These are phyloP conservation scores for Crypturellus undulatus DNA, from an alignment of 2,113 vertebrate genomes.

Conservation along the genomic window DNA sequence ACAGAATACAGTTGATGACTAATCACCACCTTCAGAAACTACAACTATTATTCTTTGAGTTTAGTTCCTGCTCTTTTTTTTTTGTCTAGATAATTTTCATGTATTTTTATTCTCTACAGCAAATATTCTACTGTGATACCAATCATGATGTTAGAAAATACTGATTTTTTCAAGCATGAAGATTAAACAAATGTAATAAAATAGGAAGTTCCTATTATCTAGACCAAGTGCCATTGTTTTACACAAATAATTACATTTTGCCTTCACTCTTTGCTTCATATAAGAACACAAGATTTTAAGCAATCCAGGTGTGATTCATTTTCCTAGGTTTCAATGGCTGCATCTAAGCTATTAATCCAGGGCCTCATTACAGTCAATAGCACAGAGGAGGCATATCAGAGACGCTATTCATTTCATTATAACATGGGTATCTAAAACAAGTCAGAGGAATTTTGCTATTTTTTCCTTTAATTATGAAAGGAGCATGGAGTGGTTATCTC, in stretches of 20 bases:
- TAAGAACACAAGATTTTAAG: no score
- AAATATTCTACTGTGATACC: not conserved
- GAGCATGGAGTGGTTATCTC: not conserved
- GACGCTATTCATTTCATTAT: not conserved
- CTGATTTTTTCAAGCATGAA: not conserved
- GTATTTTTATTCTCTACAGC: not conserved
- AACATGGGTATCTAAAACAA: not conserved
- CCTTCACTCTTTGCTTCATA: no score
- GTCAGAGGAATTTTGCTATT: not conserved
- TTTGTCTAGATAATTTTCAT: not conserved
- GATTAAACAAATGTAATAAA: not conserved
- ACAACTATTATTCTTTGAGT: not conserved
- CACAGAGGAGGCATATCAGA: not conserved
- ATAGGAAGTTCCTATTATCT: not conserved
- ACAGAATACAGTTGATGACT: constrained; percentile 48
- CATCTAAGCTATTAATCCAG: not conserved
- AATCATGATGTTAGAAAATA: not conserved
- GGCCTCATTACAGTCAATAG: rapidly evolving
- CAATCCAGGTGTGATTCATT: not conserved
- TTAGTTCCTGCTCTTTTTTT: constrained; percentile 60
- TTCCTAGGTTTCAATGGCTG: not conserved
- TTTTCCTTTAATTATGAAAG: not conserved
- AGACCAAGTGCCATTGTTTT: not conserved
- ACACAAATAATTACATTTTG: not conserved
- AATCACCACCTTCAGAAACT: constrained; percentile 56